Evolutionary conservation across 2,888 invertebrate species (phyloP).

Genomic region (Netelia melanura): DNA sequence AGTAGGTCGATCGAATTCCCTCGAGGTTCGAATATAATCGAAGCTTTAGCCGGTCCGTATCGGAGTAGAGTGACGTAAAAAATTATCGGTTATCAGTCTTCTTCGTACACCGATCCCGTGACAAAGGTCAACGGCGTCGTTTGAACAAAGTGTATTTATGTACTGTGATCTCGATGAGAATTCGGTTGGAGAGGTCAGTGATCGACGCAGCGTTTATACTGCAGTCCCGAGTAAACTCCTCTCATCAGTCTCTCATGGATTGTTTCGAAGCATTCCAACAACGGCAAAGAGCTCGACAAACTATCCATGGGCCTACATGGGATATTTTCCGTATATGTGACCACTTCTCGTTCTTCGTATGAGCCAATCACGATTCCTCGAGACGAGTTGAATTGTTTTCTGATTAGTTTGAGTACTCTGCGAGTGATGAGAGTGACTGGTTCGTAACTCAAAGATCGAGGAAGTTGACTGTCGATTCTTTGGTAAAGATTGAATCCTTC

Average conservation of each 20-base stretch:
- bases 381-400: conserved; percentile 48
- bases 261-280: background rate
- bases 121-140: conserved; percentile 39
- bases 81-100: conserved; percentile 52
- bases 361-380: conserved; percentile 72
- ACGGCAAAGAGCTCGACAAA: background rate
- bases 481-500: conserved; percentile 1
- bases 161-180: conserved; percentile 10
- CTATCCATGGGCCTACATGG: conserved; percentile 64
- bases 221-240: background rate
- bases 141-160: background rate
- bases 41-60: conserved; percentile 3
- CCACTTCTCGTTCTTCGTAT: conserved; percentile 78
- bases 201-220: conserved; percentile 14
- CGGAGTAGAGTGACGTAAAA: conserved; percentile 10
- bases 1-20: conserved; percentile 40
- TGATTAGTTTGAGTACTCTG: conserved; percentile 73
- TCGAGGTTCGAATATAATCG: conserved; percentile 30
- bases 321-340: conserved; percentile 78
- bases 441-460: conserved; percentile 38
- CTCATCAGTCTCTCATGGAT: background rate
- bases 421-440: conserved; percentile 65
- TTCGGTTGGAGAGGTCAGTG: conserved; percentile 57
- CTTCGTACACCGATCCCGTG: conserved; percentile 31
- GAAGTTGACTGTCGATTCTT: conserved; percentile 27